Evolutionary conservation across 1,140 invertebrate species (phyloP), one percentile per base, ranked within the genome.

Genomic region (Eulimnadia texana): DNA sequence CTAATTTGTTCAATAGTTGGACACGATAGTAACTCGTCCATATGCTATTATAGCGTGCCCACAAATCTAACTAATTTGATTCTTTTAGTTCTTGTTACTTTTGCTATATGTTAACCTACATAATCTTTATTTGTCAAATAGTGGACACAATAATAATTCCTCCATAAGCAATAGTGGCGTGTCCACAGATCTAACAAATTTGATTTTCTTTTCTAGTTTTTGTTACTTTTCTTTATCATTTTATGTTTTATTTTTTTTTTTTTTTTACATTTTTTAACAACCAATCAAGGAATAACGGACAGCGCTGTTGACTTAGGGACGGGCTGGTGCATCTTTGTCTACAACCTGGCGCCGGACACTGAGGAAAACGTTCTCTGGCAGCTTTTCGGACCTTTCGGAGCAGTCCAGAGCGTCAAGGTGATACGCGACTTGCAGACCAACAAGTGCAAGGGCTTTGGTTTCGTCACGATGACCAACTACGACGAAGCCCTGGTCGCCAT

Each of bases 391-490:
- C 96, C 95, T 3, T 99, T 98, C 74, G 96, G 96, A 60, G 95
- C 95, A 63, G 95, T 99, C 61, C 93, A 98, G 75, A 93, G 88
- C 71, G 95, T 98, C 28, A 98, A 98, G 79, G 89, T 95, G 57
- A 96, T 98, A 70, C 84, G 94, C 64, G 95, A 98, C 77, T 81
- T 93, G 70, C 90, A 96, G 75, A 96, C 94, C 64, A 94, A 96
- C 78, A 98, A 98, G 77, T 98, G 96, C 82, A 98, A 98, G 77
- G 96, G 96, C 67, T 98, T 97, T 74, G 96, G 93, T n/a, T 98
- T 98, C 76, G 94, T 99, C 62, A 98, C 93, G 58, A 99, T 99
- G 96, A 97, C 93, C 69, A 97, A 98, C 76, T 98, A 98, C 77
- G 94, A 98, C 73, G 95, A 98, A 73, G 93, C 95, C 13, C 84